These are phyloP conservation scores for Berghia stephanieae DNA, from an alignment of 1,140 invertebrate genomes.

Conservation along the genomic window DNA sequence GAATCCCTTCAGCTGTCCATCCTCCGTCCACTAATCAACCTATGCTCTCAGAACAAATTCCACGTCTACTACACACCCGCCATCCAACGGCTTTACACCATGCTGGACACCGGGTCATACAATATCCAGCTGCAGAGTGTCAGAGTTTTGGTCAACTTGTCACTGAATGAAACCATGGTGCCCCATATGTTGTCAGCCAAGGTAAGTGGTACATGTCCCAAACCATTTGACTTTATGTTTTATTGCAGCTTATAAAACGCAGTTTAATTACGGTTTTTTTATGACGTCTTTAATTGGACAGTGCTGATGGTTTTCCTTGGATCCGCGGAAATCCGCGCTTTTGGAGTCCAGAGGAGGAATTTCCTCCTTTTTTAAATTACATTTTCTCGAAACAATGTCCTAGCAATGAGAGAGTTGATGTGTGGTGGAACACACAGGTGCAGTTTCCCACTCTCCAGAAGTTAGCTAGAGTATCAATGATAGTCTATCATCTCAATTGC, in stretches of 20 bases:
- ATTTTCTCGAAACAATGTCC: no score
- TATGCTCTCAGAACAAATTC: constrained; percentile 51
- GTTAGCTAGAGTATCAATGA: no score
- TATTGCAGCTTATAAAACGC: neutral
- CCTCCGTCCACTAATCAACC: constrained; percentile 62
- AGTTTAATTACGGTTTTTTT: constrained; percentile 10
- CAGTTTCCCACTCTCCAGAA: no score
- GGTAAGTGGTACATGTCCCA: constrained; percentile 62
- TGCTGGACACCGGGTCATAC: constrained; percentile 42
- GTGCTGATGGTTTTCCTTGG: no score
- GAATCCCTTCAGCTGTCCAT: constrained; percentile 53
- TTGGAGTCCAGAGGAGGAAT: no score
- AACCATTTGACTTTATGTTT: constrained; percentile 6
- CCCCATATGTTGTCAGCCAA: constrained; percentile 74
- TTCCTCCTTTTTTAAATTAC: no score
- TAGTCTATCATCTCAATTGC: no score
- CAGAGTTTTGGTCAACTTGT: constrained; percentile 75
- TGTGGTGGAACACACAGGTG: no score
- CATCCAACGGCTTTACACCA: constrained; percentile 53
- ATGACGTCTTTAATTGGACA: neutral
- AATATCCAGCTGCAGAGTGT: constrained; percentile 69
- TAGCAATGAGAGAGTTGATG: no score
- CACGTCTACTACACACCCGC: constrained; percentile 57
- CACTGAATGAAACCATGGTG: constrained; percentile 74
- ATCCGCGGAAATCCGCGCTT: no score